Conservation (phyloP, 2,888 invertebrate genomes). For the Esperia sulphurella region DNA sequence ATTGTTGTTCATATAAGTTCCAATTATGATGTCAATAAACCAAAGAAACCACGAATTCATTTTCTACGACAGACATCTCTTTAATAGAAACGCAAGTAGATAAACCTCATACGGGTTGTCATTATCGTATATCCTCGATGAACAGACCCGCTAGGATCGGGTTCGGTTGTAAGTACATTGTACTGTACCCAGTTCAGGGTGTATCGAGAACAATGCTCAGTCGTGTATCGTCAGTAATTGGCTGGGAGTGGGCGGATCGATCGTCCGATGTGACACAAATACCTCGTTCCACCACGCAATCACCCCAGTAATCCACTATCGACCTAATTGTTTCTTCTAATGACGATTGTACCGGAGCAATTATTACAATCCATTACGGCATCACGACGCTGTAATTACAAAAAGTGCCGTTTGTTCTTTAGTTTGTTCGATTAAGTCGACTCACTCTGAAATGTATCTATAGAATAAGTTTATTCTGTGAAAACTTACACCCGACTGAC, state of each 20-base stretch:
- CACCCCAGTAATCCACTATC: conserved; percentile 66
- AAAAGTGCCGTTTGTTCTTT: conserved; percentile 35
- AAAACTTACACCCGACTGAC: no score
- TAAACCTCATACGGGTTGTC: background rate
- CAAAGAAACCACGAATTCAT: no score
- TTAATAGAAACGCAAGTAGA: no score
- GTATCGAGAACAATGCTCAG: conserved; percentile 65
- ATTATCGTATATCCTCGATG: background rate
- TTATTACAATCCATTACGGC: conserved; percentile 35
- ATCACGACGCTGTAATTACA: conserved; percentile 21
- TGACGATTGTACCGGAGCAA: conserved; percentile 55
- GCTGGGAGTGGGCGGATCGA: conserved; percentile 66
- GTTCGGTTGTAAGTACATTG: conserved; percentile 1
- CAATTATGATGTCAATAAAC: no score
- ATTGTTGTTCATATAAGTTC: no score
- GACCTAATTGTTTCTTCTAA: conserved; percentile 71
- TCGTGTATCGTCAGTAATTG: conserved; percentile 68
- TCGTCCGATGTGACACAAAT: conserved; percentile 67
- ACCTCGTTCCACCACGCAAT: conserved; percentile 63
- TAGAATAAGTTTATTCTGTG: no score
- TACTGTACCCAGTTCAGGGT: conserved; percentile 24
- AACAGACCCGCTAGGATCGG: conserved; percentile 3
- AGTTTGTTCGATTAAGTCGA: conserved; percentile 22
- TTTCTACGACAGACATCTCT: no score
- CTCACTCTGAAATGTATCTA: no score